A percentile compares a stretch with the other conserved stretches of the same genome.
Conservation (phyloP, 2,888 invertebrate species). For the Electrophaes corylata region DNA sequence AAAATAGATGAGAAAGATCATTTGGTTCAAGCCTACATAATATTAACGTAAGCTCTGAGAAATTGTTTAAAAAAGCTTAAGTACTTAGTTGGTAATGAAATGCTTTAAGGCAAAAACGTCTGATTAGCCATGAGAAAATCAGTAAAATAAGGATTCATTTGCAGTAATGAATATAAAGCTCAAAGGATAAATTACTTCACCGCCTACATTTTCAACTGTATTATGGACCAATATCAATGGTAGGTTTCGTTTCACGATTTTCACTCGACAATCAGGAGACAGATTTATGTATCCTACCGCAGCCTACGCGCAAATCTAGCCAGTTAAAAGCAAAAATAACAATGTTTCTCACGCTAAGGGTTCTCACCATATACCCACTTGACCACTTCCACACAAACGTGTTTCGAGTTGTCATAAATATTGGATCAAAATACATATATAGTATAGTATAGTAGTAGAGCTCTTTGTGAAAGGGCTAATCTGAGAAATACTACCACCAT, state of each 20-base stretch:
- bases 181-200: conserved; percentile 55
- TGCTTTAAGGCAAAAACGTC: background rate
- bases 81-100: too few relatives aligned
- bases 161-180: background rate
- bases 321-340: conserved; percentile 49
- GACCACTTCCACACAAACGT: background rate
- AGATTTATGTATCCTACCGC: conserved; percentile 69
- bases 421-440: background rate
- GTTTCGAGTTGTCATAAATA: background rate
- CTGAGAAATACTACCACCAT: too few relatives aligned
- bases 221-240: conserved; percentile 50
- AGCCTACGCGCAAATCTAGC: conserved; percentile 60
- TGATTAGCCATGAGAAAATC: too few relatives aligned
- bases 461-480: too few relatives aligned
- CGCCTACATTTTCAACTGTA: conserved; percentile 62
- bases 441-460: too few relatives aligned
- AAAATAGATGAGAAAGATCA: background rate
- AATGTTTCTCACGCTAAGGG: conserved; percentile 23
- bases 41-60: background rate
- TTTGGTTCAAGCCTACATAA: background rate
- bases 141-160: background rate
- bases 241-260: conserved; percentile 64
- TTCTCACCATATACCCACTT: background rate
- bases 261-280: conserved; percentile 64
- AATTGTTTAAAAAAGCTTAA: too few relatives aligned